Base-by-base conservation (phyloP, 35 echinoderm and acorn worm species). In the Acanthaster planci region DNA sequence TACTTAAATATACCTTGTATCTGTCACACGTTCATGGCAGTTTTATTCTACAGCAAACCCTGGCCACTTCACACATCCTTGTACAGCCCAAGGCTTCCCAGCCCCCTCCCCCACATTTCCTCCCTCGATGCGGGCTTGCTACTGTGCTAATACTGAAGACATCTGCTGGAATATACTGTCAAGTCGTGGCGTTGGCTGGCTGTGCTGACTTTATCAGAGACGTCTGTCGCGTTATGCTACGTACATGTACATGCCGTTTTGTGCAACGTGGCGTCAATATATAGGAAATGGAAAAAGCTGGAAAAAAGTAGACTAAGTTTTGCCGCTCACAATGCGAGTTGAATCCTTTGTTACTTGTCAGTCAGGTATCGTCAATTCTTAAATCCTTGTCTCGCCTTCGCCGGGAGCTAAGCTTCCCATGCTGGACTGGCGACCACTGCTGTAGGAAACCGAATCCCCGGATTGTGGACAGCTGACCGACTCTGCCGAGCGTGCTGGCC, bases 361-460 rank as follows among this genome's bases (percentile, higher is more conserved):
- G 64, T 72, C 34, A 72, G 21, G 64, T 72, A 34, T 14, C 26
- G 64, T 72, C 64, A 29, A 3, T 14, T 31, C 64, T 72, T 26
- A 86, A 39, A 86, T 86, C 55, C 84, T 42, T 77, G 84, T 86
- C 53, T 86, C 84, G 36, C 84, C 76, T 47, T 86, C 84, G n/a
- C 75, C 36, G 6, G 84, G 67, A 12, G 84, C 44, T 59, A 76
- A 86, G 84, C 84, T 86, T 17, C 84, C 84, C 29, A 76, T 58
- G 53, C 84, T 86, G n/a, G 84, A 86, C 23, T 77, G 75, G 21
- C 84, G 68, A 10, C 84, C 58, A 27, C 84, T 86, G 54, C 67
- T 51, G 31, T 86, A 86, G 0, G 84, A 86, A 44, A 86, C 75
- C 21, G 84, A 59, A 50, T 86, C 84, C 5, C 39, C 67, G 27